These are phyloP conservation scores for Phymorhynchus buccinoides DNA, from an alignment of 1,140 invertebrate genomes.

Conservation along the genomic window DNA sequence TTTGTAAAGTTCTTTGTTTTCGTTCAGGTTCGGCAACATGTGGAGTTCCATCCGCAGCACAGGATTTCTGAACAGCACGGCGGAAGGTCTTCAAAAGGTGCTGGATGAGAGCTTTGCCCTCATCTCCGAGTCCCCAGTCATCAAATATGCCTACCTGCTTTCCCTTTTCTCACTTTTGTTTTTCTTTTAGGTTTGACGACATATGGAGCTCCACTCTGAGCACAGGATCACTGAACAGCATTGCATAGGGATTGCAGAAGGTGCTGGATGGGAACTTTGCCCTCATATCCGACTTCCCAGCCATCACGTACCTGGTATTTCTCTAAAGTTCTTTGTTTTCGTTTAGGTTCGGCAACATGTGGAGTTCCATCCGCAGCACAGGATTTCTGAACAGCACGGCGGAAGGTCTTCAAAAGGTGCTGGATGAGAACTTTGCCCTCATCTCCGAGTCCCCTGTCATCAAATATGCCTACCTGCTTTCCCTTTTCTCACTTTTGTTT, in stretches of 20 bases:
- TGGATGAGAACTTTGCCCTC: slow-evolving; percentile 49
- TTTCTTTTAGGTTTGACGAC: too few relatives aligned
- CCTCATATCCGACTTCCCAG: slow-evolving; percentile 54
- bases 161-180: too few relatives aligned
- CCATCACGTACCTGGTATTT: slow-evolving; percentile 58
- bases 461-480: too few relatives aligned
- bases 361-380: slow-evolving; percentile 66
- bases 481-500: too few relatives aligned
- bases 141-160: too few relatives aligned
- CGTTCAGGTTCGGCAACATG: slow-evolving; percentile 91
- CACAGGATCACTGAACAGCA: slow-evolving; percentile 45
- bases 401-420: slow-evolving; percentile 44
- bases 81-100: slow-evolving; percentile 46
- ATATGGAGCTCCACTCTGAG: slow-evolving; percentile 77
- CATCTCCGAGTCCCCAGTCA: slow-evolving; percentile 54
- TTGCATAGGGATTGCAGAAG: slow-evolving; percentile 41
- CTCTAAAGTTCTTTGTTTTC: too few relatives aligned
- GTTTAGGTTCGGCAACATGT: slow-evolving; percentile 89
- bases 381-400: slow-evolving; percentile 46
- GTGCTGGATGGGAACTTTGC: slow-evolving; percentile 48
- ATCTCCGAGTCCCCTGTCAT: slow-evolving; percentile 56
- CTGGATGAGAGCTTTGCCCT: slow-evolving; percentile 48
- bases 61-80: slow-evolving; percentile 45
- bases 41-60: slow-evolving; percentile 68
- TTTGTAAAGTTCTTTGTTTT: too few relatives aligned